These are phyloP conservation scores for Morinoia aosen DNA, from an alignment of 2,888 invertebrate genomes.

Conservation along the genomic window DNA sequence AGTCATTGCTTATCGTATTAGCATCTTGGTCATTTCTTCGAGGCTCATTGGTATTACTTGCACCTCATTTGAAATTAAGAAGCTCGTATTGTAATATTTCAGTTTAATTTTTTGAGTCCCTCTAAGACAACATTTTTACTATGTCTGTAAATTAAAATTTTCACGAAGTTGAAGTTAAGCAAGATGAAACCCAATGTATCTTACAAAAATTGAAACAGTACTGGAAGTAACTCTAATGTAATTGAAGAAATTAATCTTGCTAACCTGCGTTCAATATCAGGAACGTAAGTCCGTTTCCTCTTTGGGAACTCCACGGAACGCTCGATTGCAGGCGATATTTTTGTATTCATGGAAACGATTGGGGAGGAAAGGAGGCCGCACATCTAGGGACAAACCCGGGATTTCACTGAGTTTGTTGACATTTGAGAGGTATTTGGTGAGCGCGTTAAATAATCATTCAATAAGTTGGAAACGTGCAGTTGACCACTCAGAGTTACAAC, in stretches of 20 bases:
- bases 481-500: background rate
- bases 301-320: background rate
- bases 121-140: too few relatives aligned
- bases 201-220: background rate
- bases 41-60: too few relatives aligned
- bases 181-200: background rate
- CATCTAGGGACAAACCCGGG: background rate
- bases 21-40: too few relatives aligned
- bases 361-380: background rate
- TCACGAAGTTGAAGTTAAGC: too few relatives aligned
- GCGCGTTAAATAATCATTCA: background rate
- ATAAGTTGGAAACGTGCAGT: background rate
- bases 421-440: background rate
- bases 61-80: too few relatives aligned
- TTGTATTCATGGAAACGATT: background rate
- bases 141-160: too few relatives aligned
- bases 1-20: too few relatives aligned
- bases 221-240: background rate
- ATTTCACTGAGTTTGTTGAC: background rate
- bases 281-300: background rate
- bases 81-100: too few relatives aligned
- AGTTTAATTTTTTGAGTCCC: too few relatives aligned
- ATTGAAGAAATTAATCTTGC: background rate
- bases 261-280: background rate
- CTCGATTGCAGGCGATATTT: background rate